These are phyloP conservation scores for Disparrhopalites patrizii DNA, from an alignment of 2,888 invertebrate species.

Conservation along the genomic window DNA sequence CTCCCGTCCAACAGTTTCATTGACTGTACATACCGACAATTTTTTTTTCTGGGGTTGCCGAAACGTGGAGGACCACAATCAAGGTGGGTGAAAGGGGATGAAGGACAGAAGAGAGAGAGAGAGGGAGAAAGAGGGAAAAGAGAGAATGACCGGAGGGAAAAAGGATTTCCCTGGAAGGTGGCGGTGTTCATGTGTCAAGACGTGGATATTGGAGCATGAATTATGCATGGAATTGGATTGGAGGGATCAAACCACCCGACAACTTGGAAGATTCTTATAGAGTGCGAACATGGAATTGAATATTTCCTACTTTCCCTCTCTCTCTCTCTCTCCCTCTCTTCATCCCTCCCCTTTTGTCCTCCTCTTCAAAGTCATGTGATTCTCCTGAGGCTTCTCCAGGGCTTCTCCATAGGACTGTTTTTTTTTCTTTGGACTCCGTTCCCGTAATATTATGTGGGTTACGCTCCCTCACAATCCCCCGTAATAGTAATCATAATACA, in stretches of 20 bases:
- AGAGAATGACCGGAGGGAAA: neutral
- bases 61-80: no score
- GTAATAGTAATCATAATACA: no score
- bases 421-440: no score
- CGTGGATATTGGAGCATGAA: constrained; percentile 29
- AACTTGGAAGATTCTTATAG: constrained; percentile 30
- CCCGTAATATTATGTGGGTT: no score
- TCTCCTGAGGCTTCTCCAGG: no score
- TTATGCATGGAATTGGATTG: constrained; percentile 31
- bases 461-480: no score
- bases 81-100: neutral
- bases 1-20: neutral
- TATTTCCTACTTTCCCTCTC: constrained; percentile 2
- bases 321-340: neutral
- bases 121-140: neutral
- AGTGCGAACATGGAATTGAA: constrained; percentile 30
- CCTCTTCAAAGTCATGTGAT: no score
- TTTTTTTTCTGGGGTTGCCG: no score
- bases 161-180: no score
- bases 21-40: neutral
- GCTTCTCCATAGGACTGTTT: neutral
- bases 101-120: neutral
- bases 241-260: constrained; percentile 24
- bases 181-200: constrained; percentile 27
- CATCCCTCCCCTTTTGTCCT: neutral